Conservation (phyloP, 1,140 invertebrate genomes). For the Papilio dardanus region DNA sequence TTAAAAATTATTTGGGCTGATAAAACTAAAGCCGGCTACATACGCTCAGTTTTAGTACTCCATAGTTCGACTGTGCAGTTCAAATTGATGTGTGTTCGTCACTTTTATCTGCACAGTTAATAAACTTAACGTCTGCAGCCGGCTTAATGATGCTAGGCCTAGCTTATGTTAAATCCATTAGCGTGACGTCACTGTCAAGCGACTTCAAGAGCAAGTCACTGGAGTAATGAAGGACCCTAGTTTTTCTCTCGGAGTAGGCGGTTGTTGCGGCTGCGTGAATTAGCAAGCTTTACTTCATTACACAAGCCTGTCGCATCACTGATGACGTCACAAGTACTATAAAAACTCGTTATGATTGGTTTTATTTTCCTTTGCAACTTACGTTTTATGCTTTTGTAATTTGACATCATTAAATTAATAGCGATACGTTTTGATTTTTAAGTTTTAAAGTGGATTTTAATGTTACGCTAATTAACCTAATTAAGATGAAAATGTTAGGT, state of each 20-base stretch:
- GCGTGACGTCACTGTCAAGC: conserved; percentile 41
- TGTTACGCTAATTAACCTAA: neutral
- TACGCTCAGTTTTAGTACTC: no score
- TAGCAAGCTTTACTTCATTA: conserved; percentile 38
- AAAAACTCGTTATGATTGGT: neutral
- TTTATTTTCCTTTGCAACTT: neutral
- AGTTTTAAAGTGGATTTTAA: neutral
- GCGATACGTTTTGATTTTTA: neutral
- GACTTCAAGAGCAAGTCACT: conserved; percentile 60
- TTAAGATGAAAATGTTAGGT: neutral
- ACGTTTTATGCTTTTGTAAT: neutral
- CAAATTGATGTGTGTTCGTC: no score
- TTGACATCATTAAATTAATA: neutral
- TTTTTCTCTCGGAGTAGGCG: conserved; percentile 54
- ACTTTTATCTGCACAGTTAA: no score
- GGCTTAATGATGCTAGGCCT: neutral
- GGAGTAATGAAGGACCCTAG: conserved; percentile 62
- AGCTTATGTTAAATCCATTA: conserved; percentile 49
- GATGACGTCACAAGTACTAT: conserved; percentile 13
- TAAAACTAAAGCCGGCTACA: no score
- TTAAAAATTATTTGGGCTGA: no score
- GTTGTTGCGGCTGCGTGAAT: conserved; percentile 32
- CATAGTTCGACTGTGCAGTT: no score
- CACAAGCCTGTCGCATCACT: conserved; percentile 11
- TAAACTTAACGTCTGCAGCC: no score